A percentile compares a stretch with the other conserved stretches of the same genome.
Evolutionary conservation across 2,888 invertebrate genomes (phyloP).

Genomic region (Eucriotettix oculatus): DNA sequence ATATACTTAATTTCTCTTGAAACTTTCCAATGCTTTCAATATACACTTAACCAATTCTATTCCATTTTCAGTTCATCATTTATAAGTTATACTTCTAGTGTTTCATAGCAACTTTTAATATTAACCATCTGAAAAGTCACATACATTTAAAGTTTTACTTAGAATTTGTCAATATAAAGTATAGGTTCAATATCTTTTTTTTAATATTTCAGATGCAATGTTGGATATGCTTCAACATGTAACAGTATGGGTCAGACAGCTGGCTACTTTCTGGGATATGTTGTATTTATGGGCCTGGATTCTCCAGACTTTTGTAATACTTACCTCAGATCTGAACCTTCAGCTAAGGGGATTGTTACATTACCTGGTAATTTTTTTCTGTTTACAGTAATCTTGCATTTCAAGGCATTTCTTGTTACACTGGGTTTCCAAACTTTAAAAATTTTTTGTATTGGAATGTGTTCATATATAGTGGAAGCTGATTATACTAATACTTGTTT

Average conservation of each 20-base stretch:
- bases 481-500: too few relatives aligned
- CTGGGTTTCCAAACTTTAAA: neutral
- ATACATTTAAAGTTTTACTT: too few relatives aligned
- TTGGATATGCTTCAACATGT: slow-evolving; percentile 96
- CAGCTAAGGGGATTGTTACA: slow-evolving; percentile 53
- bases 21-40: too few relatives aligned
- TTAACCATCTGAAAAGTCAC: too few relatives aligned
- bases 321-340: slow-evolving; percentile 61
- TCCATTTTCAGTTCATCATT: too few relatives aligned
- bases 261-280: slow-evolving; percentile 92
- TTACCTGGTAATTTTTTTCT: slow-evolving; percentile 29
- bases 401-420: neutral
- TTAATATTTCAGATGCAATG: slow-evolving; percentile 51
- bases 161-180: neutral
- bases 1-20: too few relatives aligned
- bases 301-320: slow-evolving; percentile 91
- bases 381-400: too few relatives aligned
- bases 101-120: too few relatives aligned
- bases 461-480: neutral
- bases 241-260: slow-evolving; percentile 98
- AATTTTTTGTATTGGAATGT: neutral
- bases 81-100: too few relatives aligned
- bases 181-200: neutral
- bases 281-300: slow-evolving; percentile 89
- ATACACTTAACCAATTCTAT: too few relatives aligned